A percentile compares a stretch with the other conserved stretches of the same genome.
phyloP scores from a whole-genome alignment of 1,140 invertebrate species.

The Sycophaga agraensis region DNA sequence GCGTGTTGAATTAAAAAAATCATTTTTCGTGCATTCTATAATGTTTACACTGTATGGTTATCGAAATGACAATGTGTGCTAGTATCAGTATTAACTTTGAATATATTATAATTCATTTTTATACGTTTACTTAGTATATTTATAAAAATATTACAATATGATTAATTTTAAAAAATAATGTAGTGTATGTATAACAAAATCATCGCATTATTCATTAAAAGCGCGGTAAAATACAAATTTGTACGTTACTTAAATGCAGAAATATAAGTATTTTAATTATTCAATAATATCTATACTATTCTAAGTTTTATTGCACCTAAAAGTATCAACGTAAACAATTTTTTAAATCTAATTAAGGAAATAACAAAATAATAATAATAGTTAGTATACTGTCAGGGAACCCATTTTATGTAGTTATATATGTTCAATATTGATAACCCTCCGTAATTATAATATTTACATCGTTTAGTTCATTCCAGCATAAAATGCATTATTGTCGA shows the following conservation, averaged over 20 bases:
- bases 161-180: slow-evolving; percentile 13
- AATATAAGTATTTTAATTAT: neutral
- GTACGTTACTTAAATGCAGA: slow-evolving; percentile 25
- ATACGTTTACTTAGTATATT: slow-evolving; percentile 29
- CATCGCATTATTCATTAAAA: slow-evolving; percentile 32
- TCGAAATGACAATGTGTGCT: slow-evolving; percentile 19
- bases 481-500: neutral
- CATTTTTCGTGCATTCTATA: slow-evolving; percentile 18
- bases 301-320: no score
- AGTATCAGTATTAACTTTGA: slow-evolving; percentile 24
- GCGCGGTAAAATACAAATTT: slow-evolving; percentile 28
- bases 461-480: neutral
- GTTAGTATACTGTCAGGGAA: neutral
- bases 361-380: no score
- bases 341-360: no score
- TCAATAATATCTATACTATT: neutral
- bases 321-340: no score
- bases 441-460: neutral
- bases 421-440: neutral
- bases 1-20: slow-evolving; percentile 16
- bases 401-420: neutral
- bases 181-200: slow-evolving; percentile 30
- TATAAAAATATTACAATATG: slow-evolving; percentile 21
- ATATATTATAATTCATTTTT: slow-evolving; percentile 18
- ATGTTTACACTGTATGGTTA: slow-evolving; percentile 9